Evolutionary conservation across 2,113 vertebrate genomes (phyloP), one percentile per base, ranked within the genome.

Genomic region (Amphilophus citrinellus): DNA sequence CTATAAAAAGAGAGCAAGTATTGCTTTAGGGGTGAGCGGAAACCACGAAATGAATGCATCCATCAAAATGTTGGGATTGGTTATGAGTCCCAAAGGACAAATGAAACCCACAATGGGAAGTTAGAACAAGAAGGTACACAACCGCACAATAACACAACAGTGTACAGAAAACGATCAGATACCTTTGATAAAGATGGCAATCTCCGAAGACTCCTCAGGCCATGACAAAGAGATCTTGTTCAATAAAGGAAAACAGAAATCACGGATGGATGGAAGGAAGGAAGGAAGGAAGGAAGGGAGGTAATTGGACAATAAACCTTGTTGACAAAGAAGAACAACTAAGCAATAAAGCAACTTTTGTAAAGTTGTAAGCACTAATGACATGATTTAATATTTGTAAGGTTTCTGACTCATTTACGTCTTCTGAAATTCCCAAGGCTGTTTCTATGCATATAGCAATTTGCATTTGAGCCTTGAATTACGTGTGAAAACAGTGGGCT

Each of bases 81-180:
- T 88, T 94, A 93, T 82, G 83, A 79, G 79, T 90, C 91, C 89
- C 88, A 78, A 47, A 84, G 88, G 90, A 93, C 65, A 90, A 89
- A 93, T 90, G 37, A 91, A 92, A 91, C 76, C 76, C 57, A 77
- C 83, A 76, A 77, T n/a, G 27, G 79, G 27, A 65, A 79, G 88
- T 79, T 83, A 84, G 84, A 78, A 76, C 79, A 88, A 61, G 18
- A 42, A 77, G 50, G 57, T 58, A 84, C 62, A 79, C 73, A 90
- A 88, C 44, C 50, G 71, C 79, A 83, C 73, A 88, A 76, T 84
- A 87, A 89, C 77, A 88, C 77, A 92, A 85, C 61, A 84, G 85
- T 47, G 68, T 63, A 65, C 32, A 81, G 61, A 59, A 79, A 92
- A 87, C 3, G 1, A 90, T 91, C 79, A 77, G 39, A 87, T 84